Base-by-base conservation (phyloP, 2,797 vertebrate genomes). In the Tiaroga cobitis region DNA sequence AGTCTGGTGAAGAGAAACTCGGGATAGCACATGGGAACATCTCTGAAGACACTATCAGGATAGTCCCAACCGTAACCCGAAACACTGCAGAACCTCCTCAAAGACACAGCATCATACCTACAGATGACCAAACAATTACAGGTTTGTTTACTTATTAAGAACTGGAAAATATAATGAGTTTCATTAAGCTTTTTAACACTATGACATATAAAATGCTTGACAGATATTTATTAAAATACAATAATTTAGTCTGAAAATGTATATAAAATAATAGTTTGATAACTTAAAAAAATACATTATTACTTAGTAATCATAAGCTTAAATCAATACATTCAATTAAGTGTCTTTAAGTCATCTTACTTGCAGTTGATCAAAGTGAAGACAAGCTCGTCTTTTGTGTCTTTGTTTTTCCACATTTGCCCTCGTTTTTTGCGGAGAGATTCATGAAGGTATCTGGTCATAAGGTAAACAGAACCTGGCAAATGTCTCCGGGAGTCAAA, bases 1-100 rank as follows among this genome's bases (percentile, higher is more conserved):
- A 91, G 89, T 15, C 87, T 92, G 56, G 54, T 4, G 59, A 90
- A 95, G 65, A 95, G 90, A 2, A 88, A 68, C 80, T 94, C 91
- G 0, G 90, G 93, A 90, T 93, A 94, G 37, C 93, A 94, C 81
- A 95, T 80, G 0, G 94, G 94, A 72, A 93, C 32, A 89, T 95
- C 95, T 90, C 94, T 92, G 90, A 88, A 92, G 5, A 92, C 92
- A 4, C 87, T 89, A 90, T 95, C 95, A 24, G 95, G 94, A 85
- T 95, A 95, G 79, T 95, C 94, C 94, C 94, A 94, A 7, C 94
- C 94, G 74, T 94, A 95, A 5, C 94, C 94, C 1, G 89, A 91
- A 43, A 86, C 90, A 8, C 87, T 77, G 89, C 95, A 95, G 92
- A 93, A 95, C 63, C 88, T 91, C 86, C 93, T 92, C 88, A 95